Conservation (phyloP, 2,113 vertebrate species). For the Catharus fuscescens region DNA sequence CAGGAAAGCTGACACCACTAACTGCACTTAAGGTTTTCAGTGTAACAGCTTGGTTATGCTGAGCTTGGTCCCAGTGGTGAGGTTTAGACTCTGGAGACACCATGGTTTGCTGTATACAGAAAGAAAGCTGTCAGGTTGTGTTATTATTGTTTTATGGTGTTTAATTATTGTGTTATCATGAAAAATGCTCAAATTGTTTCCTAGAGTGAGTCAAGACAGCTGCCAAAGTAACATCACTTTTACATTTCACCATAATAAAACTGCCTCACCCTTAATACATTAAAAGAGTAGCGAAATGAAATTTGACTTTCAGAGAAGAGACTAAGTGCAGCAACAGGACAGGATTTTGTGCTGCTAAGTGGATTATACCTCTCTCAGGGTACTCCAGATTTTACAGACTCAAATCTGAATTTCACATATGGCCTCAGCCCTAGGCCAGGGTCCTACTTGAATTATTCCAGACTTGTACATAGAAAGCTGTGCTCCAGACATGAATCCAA, state of each 20-base stretch:
- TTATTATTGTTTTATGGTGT: not conserved
- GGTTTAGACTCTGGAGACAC: not conserved
- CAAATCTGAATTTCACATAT: conserved; percentile 74
- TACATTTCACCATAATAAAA: not conserved
- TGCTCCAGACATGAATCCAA: conserved; percentile 79
- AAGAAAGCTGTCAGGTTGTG: not conserved
- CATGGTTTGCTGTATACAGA: not conserved
- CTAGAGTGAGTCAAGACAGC: not conserved
- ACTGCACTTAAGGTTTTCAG: not conserved
- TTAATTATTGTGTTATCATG: conserved; percentile 46
- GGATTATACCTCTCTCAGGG: conserved; percentile 48
- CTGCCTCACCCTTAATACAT: not conserved
- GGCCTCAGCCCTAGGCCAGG: conserved; percentile 72
- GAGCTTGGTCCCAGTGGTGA: not conserved
- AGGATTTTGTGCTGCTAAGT: conserved; percentile 55
- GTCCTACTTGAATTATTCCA: conserved; percentile 75
- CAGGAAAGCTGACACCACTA: not conserved
- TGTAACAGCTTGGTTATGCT: not conserved
- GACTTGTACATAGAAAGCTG: conserved; percentile 57
- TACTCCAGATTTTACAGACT: conserved; percentile 56
- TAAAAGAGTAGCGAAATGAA: not conserved
- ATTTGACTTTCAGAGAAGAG: conserved; percentile 15
- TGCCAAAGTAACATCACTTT: not conserved
- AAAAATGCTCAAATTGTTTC: conserved; percentile 16
- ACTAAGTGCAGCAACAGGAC: conserved; percentile 29